A percentile compares a stretch with the other conserved stretches of the same genome.
phyloP scores from a whole-genome alignment of 2,797 vertebrate species.

The Saxicola maurus region DNA sequence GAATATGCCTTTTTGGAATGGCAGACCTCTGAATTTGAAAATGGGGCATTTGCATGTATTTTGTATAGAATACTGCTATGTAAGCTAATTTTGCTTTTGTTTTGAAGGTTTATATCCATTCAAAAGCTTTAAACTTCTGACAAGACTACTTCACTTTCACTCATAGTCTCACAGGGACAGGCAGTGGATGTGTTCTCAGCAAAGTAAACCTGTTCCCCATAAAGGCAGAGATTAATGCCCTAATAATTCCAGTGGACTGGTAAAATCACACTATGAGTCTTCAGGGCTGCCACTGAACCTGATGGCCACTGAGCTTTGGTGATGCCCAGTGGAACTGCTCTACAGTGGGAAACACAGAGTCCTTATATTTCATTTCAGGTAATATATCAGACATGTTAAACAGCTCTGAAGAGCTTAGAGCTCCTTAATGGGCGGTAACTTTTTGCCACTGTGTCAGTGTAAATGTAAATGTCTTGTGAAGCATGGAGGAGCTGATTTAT shows the following conservation, averaged over 20 bases:
- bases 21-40: background rate
- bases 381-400: background rate
- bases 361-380: background rate
- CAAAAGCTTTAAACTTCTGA: background rate
- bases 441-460: background rate
- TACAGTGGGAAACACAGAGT: background rate
- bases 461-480: conserved; percentile 28
- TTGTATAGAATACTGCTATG: background rate
- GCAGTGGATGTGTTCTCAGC: background rate
- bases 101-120: background rate
- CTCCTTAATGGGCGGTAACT: background rate
- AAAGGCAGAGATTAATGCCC: background rate
- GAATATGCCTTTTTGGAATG: background rate
- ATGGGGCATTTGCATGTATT: background rate
- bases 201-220: background rate
- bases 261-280: background rate
- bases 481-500: background rate
- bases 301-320: background rate
- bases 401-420: background rate
- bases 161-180: background rate
- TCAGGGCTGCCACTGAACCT: background rate
- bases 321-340: background rate
- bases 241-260: background rate
- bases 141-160: background rate
- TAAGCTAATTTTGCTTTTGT: background rate